These are phyloP conservation scores for Drosophila obscura DNA, from an alignment of 1,140 invertebrate genomes.

Conservation along the genomic window DNA sequence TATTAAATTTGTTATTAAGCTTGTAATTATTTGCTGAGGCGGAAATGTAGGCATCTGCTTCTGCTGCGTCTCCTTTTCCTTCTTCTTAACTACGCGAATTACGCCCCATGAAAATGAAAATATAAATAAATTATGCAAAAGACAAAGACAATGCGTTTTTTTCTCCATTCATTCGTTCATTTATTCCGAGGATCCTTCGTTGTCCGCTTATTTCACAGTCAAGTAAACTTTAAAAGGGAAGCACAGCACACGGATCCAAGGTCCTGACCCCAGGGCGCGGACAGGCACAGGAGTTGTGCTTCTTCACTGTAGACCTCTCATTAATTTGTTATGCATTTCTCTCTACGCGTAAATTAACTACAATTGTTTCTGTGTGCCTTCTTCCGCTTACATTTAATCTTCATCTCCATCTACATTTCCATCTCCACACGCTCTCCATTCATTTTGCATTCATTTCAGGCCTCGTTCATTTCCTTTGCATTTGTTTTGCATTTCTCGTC, in stretches of 20 bases:
- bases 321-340: slow-evolving; percentile 77
- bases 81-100: slow-evolving; percentile 46
- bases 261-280: slow-evolving; percentile 13
- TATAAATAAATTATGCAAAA: slow-evolving; percentile 78
- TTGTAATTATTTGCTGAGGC: slow-evolving; percentile 72
- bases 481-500: slow-evolving; percentile 54
- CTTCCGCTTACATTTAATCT: slow-evolving; percentile 76
- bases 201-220: slow-evolving; percentile 76
- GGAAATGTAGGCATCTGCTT: slow-evolving; percentile 66
- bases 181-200: slow-evolving; percentile 35
- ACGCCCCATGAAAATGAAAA: slow-evolving; percentile 59
- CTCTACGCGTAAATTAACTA: slow-evolving; percentile 74
- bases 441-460: slow-evolving; percentile 61
- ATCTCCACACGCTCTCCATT: slow-evolving; percentile 56
- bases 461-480: slow-evolving; percentile 61
- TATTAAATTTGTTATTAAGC: slow-evolving; percentile 82
- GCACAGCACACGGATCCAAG: slow-evolving; percentile 16
- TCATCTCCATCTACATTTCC: slow-evolving; percentile 70
- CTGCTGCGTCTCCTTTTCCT: slow-evolving; percentile 26
- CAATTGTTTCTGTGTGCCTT: slow-evolving; percentile 68
- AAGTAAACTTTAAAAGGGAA: slow-evolving; percentile 71
- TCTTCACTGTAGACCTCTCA: slow-evolving; percentile 47
- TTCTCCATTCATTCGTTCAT: slow-evolving; percentile 36
- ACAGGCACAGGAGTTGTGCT: slow-evolving; percentile 28
- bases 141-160: slow-evolving; percentile 75